These are phyloP conservation scores for Leptinotarsa lineolata DNA, from an alignment of 1,140 invertebrate species.

Conservation along the genomic window DNA sequence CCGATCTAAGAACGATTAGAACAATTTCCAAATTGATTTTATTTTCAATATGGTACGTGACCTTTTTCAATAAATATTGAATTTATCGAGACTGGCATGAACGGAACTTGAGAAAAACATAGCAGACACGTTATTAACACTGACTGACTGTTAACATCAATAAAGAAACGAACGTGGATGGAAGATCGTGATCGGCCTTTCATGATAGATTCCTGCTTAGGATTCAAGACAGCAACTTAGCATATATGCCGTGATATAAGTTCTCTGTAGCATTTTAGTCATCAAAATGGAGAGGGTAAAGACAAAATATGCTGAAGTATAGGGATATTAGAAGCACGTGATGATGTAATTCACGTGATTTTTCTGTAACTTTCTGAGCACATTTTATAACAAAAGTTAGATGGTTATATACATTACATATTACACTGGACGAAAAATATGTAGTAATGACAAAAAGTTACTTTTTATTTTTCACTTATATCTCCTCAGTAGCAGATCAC, in stretches of 20 bases:
- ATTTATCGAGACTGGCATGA: background rate
- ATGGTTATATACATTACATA: too few species aligned
- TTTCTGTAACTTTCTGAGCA: too few species aligned
- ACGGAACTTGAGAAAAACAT: background rate
- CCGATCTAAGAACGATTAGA: too few species aligned
- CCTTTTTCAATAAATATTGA: background rate
- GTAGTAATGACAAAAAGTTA: too few species aligned
- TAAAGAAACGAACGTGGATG: background rate
- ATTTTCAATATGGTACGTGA: background rate
- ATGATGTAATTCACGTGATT: too few species aligned
- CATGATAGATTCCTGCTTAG: background rate
- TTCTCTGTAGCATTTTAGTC: background rate
- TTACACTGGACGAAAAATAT: too few species aligned
- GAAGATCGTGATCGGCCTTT: background rate
- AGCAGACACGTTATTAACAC: conserved; percentile 5
- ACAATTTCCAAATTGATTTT: too few species aligned
- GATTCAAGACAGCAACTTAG: background rate
- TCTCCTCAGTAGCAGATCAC: too few species aligned
- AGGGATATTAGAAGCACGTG: too few species aligned
- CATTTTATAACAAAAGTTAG: too few species aligned
- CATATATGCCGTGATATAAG: background rate
- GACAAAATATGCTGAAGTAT: too few species aligned
- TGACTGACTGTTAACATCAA: background rate
- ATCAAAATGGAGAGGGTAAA: background rate
- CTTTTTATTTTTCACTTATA: too few species aligned